Percentiles rank a stretch among this genome's conserved stretches.
Conservation (phyloP, 1,140 invertebrate species). For the Himalopsyche phryganea region DNA sequence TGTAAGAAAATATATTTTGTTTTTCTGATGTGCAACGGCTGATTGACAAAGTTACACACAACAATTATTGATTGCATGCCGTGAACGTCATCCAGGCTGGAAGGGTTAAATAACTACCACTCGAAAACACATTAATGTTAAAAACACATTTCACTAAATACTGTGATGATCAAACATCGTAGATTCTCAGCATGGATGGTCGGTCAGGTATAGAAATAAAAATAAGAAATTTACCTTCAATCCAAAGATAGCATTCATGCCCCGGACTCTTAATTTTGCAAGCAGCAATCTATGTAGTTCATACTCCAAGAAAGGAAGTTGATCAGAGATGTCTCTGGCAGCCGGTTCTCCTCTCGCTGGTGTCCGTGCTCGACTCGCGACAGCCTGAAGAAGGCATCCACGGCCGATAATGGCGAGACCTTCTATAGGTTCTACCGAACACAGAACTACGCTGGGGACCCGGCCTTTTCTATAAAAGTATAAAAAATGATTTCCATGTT, state of each 20-base stretch:
- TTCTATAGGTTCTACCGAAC: conserved; percentile 81
- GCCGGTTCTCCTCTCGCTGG: conserved; percentile 81
- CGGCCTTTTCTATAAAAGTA: conserved; percentile 60
- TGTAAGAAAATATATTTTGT: too few species aligned
- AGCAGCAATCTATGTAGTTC: conserved; percentile 89
- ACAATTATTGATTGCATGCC: too few species aligned
- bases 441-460: conserved; percentile 87
- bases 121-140: too few species aligned
- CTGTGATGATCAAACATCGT: too few species aligned
- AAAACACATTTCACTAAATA: neutral
- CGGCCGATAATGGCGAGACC: conserved; percentile 70
- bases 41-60: too few species aligned
- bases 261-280: conserved; percentile 88
- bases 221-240: conserved; percentile 55
- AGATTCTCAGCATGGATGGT: too few species aligned
- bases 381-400: conserved; percentile 73
- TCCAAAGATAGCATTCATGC: conserved; percentile 91
- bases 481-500: too few species aligned
- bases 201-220: neutral
- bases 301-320: conserved; percentile 92
- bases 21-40: too few species aligned
- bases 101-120: too few species aligned
- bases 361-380: conserved; percentile 74
- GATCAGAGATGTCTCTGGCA: conserved; percentile 91
- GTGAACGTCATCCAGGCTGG: too few species aligned